Base-by-base conservation (phyloP, 2,888 invertebrate species). In the Chloroclysta siterata region DNA sequence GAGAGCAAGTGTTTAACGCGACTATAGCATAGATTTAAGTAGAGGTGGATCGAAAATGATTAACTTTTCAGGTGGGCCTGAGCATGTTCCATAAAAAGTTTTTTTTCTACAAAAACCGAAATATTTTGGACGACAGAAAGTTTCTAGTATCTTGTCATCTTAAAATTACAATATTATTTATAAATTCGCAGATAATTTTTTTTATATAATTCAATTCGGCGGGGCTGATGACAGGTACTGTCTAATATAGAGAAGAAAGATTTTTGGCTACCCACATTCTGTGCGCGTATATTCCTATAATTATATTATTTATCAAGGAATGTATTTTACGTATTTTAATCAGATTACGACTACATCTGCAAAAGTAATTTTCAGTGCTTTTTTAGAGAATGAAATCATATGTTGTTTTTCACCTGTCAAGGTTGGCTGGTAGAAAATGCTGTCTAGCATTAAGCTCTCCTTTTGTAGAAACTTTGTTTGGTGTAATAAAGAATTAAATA, bases 241-340 rank as follows among this genome's bases (percentile, higher is more conserved):
- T 5, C 42, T 5, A 5, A n/a, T n/a, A 14, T 4, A 44, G 15
- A 44, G 44, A 44, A 15, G 8, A 8, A 14, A 44, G 15, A 39
- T 44, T 44, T 44, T 15, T 15, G 15, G 44, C 8, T 44, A 39
- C 44, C 0, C 13, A 44, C 14, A 44, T 44, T 44, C 7, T 8
- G 11, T 44, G 44, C 17, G 10, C 36, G 2, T 36, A 36, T 29
- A 41, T 28, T 53, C 41, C 41, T 53, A 42, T 28, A 42, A 28
- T 17, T 41, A 22, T 28, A 29, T n/a, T 13, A 2, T 15, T 39
- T 39, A 36, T 22, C 7, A 41, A 47, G 53, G 58, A 58, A 58
- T 58, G 58, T 58, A 44, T 29, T 29, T 15, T 57, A 50, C 50
- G 46, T 46, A 53, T 22, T 14, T 39, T 36, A 14, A 29, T 0